These are phyloP conservation scores for Meriones psammophilus DNA, from an alignment of 2,797 vertebrate genomes.

Conservation along the genomic window DNA sequence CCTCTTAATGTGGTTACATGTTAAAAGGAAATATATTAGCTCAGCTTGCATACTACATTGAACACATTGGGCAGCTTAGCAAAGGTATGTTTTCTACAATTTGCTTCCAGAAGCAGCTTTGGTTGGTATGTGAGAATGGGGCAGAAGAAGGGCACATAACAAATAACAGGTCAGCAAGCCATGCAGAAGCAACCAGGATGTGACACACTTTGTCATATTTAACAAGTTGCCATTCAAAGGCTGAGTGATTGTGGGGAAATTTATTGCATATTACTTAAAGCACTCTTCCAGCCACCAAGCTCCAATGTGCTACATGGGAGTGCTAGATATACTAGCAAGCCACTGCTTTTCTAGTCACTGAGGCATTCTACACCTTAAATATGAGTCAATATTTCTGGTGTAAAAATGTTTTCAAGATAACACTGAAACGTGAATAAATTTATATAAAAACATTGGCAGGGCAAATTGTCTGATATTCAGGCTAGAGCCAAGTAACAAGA, in stretches of 20 bases:
- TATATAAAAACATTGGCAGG: background rate
- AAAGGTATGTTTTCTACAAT: constrained; percentile 56
- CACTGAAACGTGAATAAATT: background rate
- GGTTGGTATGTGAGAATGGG: background rate
- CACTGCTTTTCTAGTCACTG: background rate
- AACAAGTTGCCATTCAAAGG: constrained; percentile 84
- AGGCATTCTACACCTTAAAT: background rate
- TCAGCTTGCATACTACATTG: constrained; percentile 21
- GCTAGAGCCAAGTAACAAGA: background rate
- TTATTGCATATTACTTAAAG: constrained; percentile 80
- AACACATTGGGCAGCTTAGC: background rate
- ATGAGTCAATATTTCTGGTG: background rate
- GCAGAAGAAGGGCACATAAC: background rate
- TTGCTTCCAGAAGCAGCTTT: constrained; percentile 59
- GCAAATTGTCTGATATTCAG: background rate
- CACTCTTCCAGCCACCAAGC: constrained; percentile 59
- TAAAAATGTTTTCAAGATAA: constrained; percentile 37
- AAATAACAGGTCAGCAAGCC: constrained; percentile 69
- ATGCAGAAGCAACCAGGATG: constrained; percentile 79
- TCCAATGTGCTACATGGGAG: constrained; percentile 67
- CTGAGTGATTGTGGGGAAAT: constrained; percentile 80
- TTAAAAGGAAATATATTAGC: constrained; percentile 17
- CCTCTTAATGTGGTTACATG: background rate
- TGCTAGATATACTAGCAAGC: background rate
- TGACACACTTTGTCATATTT: constrained; percentile 75